Evolutionary conservation across 2,797 vertebrate genomes (phyloP), one percentile per base, ranked within the genome.

Genomic region (Chelon auratus): DNA sequence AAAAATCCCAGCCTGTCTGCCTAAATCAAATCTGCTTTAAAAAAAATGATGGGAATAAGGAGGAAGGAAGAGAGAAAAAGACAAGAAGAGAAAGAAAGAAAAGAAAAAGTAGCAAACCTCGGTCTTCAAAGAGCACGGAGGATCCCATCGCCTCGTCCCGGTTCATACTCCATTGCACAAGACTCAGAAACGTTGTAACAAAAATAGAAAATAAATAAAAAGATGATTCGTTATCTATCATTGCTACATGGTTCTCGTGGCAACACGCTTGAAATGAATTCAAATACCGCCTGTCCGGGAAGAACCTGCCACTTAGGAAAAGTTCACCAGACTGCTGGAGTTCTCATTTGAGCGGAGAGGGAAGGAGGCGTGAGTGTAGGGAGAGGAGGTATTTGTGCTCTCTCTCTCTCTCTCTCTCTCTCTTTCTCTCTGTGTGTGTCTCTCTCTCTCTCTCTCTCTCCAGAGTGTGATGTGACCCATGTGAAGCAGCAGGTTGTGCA

Each of bases 101-200:
- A 48, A 47, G 67, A 12, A n/a, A 40, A 50, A 47, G 42, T 2
- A 39, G 50, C 93, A 67, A 81, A 93, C 93, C 92, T 93, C 24
- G 73, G 22, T 72, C 57, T 80, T 82, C 83, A 75, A 20, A 59
- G 75, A 69, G 74, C 82, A 20, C 11, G 26, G 48, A 55, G 75
- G 77, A 68, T 89, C 77, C 82, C 66, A 33, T 66, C 60, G 71
- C 66, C 48, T 65, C 71, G 66, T 78, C 74, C 68, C 36, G 62
- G 77, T 71, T 72, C 81, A 55, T 65, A 74, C 76, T 88, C 89
- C 94, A 93, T 93, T 54, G 79, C 65, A 37, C 80, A 70, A 50
- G 8, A 65, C 61, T 65, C 62, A 18, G 6, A 54, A 39, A 72
- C 14, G 17, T 43, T 45, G 4, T 7, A 9, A 22, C 43, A 10